Conservation (phyloP, 2,113 vertebrate species). For the Scytalopus superciliaris region DNA sequence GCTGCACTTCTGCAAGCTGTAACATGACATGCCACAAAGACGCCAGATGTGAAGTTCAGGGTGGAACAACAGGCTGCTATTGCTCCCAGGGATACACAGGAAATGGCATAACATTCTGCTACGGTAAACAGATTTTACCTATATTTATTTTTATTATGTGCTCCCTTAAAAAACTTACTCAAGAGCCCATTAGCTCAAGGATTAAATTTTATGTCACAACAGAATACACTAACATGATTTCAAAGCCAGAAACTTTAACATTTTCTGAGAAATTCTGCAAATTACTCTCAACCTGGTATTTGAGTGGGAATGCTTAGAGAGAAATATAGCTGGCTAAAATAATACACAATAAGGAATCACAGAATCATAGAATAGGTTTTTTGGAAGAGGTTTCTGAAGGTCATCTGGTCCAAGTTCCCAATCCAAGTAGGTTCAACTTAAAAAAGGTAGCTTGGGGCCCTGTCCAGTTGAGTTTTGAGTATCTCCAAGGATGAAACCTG, state of each 20-base stretch:
- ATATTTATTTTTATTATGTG: not conserved
- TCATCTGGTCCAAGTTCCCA: no score
- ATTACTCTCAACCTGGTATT: not conserved
- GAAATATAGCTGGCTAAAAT: no score
- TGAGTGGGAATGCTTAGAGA: no score
- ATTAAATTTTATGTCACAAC: not conserved
- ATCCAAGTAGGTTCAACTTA: no score
- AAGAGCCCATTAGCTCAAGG: not conserved
- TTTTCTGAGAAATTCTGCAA: not conserved
- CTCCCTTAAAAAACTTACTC: not conserved
- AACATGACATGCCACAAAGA: constrained; percentile 72
- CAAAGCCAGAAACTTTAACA: not conserved
- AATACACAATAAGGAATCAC: no score
- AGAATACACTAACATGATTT: not conserved
- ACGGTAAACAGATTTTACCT: constrained; percentile 63
- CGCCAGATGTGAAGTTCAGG: constrained; percentile 72
- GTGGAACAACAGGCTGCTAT: constrained; percentile 73
- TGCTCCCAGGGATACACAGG: constrained; percentile 77
- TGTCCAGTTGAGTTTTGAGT: no score
- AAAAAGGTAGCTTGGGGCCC: no score
- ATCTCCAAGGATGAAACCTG: no score
- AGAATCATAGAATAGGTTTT: no score
- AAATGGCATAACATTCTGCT: constrained; percentile 71
- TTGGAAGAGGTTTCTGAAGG: no score
- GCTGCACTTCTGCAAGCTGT: constrained; percentile 60